Base-by-base conservation (phyloP, 2,797 vertebrate genomes). In the Psittacula derbiana region DNA sequence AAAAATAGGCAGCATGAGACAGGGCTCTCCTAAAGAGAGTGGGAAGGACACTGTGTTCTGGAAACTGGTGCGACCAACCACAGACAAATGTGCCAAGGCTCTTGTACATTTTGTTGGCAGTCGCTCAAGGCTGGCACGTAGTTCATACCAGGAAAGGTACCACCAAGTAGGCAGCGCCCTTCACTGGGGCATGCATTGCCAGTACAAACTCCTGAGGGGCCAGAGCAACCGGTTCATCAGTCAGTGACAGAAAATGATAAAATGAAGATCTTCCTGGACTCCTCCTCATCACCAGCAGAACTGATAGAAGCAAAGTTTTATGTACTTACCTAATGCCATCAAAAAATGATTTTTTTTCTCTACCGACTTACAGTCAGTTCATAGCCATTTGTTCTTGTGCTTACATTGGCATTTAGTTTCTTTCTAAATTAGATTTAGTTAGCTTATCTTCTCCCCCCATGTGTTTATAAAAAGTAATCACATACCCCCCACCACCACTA, bases 31-130 rank as follows among this genome's bases (percentile, higher is more conserved):
- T 0, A 97, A 95, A 90, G 80, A 88, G 46, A 95, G n/a, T 0
- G 33, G 86, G 83, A 92, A 97, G 96, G 86, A 96, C 96, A 95
- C 88, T 46, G 64, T 95, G 95, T 97, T 94, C 95, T 95, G 80
- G 86, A 95, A 95, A 87, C 78, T 67, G 88, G 93, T 92, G 86
- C 57, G 84, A 92, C 83, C 78, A 90, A 70, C 57, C 52, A 53
- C 75, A 90, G 88, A 75, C 10, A 11, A 94, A 67, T 55, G 88
- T 95, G 90, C 92, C 95, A 97, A 96, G 93, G 66, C 55, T 90
- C 95, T 95, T 70, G 92, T 92, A 84, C 88, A 52, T 84, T 94
- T 76, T 82, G 40, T 73, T 96, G 94, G 95, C 93, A 64, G 80
- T 60, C 64, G 64, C 33, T 95, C 78, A 92, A 94, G 83, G 94